Evolutionary conservation across 2,113 vertebrate genomes (phyloP).

Genomic region (Corapipo altera): DNA sequence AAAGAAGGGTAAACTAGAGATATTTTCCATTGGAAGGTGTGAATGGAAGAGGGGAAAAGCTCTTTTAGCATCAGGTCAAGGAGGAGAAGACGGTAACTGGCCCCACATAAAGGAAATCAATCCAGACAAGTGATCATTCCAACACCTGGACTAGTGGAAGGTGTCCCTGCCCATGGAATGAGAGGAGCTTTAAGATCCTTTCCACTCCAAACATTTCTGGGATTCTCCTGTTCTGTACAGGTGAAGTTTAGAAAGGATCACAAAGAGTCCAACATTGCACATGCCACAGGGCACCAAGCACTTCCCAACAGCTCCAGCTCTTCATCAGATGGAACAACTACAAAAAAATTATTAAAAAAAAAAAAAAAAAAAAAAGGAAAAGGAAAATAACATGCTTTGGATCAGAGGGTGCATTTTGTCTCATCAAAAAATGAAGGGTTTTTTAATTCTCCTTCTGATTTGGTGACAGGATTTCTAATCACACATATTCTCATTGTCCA

Average conservation of each 20-base stretch:
- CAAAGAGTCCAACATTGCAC: rapidly evolving
- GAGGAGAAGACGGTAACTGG: background rate
- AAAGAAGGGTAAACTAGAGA: background rate
- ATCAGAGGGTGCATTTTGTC: background rate
- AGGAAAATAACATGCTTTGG: background rate
- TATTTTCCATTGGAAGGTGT: background rate
- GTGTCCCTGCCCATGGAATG: background rate
- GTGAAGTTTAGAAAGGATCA: background rate
- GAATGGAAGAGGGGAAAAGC: background rate
- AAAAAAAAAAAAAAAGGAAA: background rate
- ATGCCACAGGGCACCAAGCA: background rate
- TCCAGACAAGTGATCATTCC: background rate
- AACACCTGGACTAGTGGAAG: background rate
- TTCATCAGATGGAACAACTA: background rate
- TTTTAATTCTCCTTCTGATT: background rate
- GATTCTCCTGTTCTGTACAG: background rate
- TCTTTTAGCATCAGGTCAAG: background rate
- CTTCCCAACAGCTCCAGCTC: background rate
- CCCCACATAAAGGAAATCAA: background rate
- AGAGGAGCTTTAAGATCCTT: background rate
- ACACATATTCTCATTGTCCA: background rate
- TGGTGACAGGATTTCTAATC: background rate
- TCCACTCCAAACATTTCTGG: background rate
- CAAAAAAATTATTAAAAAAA: background rate
- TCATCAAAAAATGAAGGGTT: background rate